A percentile compares a stretch with the other conserved stretches of the same genome.
Conservation (phyloP, 2,113 vertebrate genomes). For the Ciconia stormi region DNA sequence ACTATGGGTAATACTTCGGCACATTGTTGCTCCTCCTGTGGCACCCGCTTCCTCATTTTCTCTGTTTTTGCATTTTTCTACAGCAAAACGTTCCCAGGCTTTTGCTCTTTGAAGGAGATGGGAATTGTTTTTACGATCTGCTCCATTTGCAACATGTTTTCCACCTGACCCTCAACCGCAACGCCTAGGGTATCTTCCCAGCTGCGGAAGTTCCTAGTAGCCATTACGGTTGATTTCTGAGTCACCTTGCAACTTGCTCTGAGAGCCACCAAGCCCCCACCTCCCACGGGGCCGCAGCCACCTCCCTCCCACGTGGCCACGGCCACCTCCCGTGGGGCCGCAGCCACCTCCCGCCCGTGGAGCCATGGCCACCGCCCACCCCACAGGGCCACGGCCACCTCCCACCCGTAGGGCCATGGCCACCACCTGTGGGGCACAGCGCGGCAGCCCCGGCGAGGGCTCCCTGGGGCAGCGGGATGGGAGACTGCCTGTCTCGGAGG, state of each 20-base stretch:
- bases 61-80: not conserved
- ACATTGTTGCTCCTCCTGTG: not conserved
- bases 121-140: not conserved
- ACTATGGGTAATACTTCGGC: not conserved
- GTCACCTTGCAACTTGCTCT: not conserved
- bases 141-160: not conserved
- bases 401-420: not conserved
- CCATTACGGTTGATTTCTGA: not conserved
- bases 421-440: not conserved
- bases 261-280: not conserved
- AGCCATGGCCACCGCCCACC: too few species aligned
- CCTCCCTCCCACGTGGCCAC: too few species aligned
- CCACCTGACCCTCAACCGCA: not conserved
- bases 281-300: not conserved
- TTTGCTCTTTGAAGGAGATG: not conserved
- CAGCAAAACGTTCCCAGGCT: not conserved
- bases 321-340: not conserved
- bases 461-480: too few species aligned
- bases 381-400: too few species aligned
- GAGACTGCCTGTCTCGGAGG: rapidly evolving
- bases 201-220: not conserved
- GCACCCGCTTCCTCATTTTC: not conserved
- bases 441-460: rapidly evolving
- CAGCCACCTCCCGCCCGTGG: not conserved
- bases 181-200: not conserved